Percentiles rank a stretch among this genome's conserved stretches.
Conservation (phyloP, 2,113 vertebrate genomes). For the Chloropsis cyanopogon region DNA sequence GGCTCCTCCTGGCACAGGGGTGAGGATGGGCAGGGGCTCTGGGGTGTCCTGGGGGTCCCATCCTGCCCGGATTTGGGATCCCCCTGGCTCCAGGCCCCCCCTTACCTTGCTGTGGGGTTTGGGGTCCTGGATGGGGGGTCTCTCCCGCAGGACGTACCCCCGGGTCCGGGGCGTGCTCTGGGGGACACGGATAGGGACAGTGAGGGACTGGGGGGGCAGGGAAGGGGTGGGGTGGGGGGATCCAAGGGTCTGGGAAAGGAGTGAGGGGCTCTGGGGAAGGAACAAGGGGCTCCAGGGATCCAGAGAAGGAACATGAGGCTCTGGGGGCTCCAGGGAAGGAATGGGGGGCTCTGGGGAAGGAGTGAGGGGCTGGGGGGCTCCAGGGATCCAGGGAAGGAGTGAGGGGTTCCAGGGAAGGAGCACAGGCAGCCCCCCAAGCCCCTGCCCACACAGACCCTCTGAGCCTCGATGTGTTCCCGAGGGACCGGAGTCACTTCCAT, state of each 20-base stretch:
- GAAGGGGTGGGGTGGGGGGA: background rate
- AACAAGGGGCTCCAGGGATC: background rate
- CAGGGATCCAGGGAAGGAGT: background rate
- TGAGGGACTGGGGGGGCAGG: background rate
- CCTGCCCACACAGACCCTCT: slow-evolving; percentile 69
- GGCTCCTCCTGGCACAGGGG: slow-evolving; percentile 61
- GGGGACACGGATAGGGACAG: background rate
- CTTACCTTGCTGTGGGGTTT: background rate
- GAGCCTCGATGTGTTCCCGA: slow-evolving; percentile 52
- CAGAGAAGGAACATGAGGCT: background rate
- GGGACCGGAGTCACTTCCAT: slow-evolving; percentile 11
- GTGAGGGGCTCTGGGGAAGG: background rate
- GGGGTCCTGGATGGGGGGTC: background rate
- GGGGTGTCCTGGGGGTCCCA: fast-evolving
- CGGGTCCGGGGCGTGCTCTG: background rate
- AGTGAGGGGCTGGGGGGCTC: background rate
- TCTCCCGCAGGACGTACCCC: slow-evolving; percentile 56
- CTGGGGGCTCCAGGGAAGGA: background rate
- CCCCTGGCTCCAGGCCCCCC: background rate
- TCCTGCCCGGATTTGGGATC: background rate
- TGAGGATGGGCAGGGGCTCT: background rate
- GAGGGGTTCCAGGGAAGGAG: background rate
- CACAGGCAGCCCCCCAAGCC: background rate
- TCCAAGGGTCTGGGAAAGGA: background rate
- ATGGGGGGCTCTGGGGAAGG: background rate